Conservation (phyloP, 2,113 vertebrate genomes). For the Galemys pyrenaicus region DNA sequence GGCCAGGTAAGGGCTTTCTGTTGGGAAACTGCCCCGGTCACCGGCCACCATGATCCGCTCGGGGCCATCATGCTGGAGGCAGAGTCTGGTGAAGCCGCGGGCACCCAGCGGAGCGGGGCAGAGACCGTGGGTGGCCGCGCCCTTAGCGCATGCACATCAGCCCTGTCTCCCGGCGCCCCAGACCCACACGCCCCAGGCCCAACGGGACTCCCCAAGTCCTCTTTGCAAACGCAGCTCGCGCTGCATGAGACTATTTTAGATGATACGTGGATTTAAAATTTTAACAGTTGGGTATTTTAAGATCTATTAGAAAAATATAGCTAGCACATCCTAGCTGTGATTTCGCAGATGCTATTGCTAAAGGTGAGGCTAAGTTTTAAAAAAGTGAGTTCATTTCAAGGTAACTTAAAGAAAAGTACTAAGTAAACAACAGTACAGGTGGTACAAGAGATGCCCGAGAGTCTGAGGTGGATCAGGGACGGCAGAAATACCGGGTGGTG, state of each 20-base stretch:
- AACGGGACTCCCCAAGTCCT: neutral
- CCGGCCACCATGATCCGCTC: too few species aligned
- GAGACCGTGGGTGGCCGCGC: neutral
- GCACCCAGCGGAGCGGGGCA: rapidly evolving
- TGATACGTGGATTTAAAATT: neutral
- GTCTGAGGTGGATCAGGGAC: neutral
- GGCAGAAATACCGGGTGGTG: rapidly evolving
- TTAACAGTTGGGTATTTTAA: conserved; percentile 53
- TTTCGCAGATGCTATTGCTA: neutral
- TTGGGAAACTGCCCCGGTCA: neutral
- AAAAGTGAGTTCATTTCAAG: conserved; percentile 17
- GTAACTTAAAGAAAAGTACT: conserved; percentile 5
- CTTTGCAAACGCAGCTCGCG: neutral
- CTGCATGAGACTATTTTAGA: neutral
- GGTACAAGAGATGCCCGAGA: neutral
- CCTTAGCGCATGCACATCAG: rapidly evolving
- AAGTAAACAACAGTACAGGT: neutral
- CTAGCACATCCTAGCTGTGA: neutral
- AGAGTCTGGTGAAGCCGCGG: neutral
- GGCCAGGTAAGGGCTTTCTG: neutral
- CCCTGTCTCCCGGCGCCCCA: rapidly evolving
- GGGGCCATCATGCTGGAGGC: rapidly evolving
- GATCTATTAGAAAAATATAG: conserved; percentile 42
- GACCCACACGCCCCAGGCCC: neutral
- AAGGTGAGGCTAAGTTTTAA: conserved; percentile 20